Base-by-base conservation (phyloP, 2,888 invertebrate species). In the Galerucella calmariensis region DNA sequence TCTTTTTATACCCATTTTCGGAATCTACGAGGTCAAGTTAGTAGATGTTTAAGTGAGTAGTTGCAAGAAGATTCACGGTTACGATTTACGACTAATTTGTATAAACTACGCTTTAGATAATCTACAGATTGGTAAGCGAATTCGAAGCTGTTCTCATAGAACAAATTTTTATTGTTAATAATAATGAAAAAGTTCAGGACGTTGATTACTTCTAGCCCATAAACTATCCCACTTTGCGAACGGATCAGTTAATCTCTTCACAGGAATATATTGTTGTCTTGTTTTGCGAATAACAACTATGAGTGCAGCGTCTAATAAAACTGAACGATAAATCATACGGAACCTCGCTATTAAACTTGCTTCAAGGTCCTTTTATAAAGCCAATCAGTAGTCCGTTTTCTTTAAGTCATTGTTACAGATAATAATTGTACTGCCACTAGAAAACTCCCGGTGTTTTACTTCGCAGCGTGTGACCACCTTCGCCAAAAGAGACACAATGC, bases 371-470 rank as follows among this genome's bases (percentile, higher is more conserved):
- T 41, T 65, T 48, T 20, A 44, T 65, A 16, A 20, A 65, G 46
- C 46, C 63, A 65, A 65, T 41, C 35, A 65, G 63, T 65, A 65
- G 63, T 65, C 41, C n/a, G 63, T 65, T 35, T 68, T n/a, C 44
- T 48, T 69, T 69, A n/a, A 12, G n/a, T 62, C 24, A 59, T 69
- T 69, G 69, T 69, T 61, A 61, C 61, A 65, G 20, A 65, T 65
- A 69, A 48, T 61, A 69, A 66, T 58, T 67, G 67, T 67, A 51
- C 10, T 68, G 68, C 65, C 53, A 65, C 58, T 68, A 65, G 16
- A 65, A 65, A 69, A 59, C 73, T 69, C 73, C 73, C 46, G 69
- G 66, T 73, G 73, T 73, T 73, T 73, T 73, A 73, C 16, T 58
- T 58, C 69, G 6, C 63, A 41, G 62, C 51, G 27, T 67, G 67